Evolutionary conservation across 2,888 invertebrate genomes (phyloP), one percentile per base, ranked within the genome.

Genomic region (Notodromas monacha): DNA sequence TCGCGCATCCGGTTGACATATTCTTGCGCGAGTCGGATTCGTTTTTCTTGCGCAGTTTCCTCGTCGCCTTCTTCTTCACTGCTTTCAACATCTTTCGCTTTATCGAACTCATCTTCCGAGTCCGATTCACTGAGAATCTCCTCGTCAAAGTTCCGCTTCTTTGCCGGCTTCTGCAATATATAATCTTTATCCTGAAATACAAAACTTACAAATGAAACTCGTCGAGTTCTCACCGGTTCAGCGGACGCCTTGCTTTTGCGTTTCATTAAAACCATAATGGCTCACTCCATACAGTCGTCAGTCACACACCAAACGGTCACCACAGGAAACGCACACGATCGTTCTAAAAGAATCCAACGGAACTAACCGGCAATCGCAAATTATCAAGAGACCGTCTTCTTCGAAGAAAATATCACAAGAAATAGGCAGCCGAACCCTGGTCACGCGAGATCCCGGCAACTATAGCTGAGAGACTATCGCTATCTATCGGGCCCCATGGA

Each of bases 11-110:
- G 72, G 42, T 69, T 58, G 16, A 89, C 54, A 49, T 81, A 81
- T 45, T 72, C 62, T 46, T 84, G 84, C 0, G 86, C 81, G 35
- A 86, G 50, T 28, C 81, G 60, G 30, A 86, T 45, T 38, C 74
- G 69, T 45, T 84, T 86, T 43, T 86, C 76, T 46, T 84, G 79
- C 0, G 68, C 65, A 2, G 76, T 79, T 49, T 79, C 73, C 37
- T 38, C 37, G 21, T 43, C 42, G 30, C 43, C 45, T 12, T 44
- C 45, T 12, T 42, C 41, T 15, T 38, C 37, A 14, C 41, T 42
- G 14, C 34, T 35, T n/a, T 41, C 41, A 4, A 33, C 29, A 15
- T 36, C 39, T 15, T 38, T 34, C 12, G 40, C 38, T 14, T 41
- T 36, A 13, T 60, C 54, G 37, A 65, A 64, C 40, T 64, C 64